Evolutionary conservation across 2,888 invertebrate species (phyloP), one percentile per base, ranked within the genome.

Genomic region (Dryomyza anilis): DNA sequence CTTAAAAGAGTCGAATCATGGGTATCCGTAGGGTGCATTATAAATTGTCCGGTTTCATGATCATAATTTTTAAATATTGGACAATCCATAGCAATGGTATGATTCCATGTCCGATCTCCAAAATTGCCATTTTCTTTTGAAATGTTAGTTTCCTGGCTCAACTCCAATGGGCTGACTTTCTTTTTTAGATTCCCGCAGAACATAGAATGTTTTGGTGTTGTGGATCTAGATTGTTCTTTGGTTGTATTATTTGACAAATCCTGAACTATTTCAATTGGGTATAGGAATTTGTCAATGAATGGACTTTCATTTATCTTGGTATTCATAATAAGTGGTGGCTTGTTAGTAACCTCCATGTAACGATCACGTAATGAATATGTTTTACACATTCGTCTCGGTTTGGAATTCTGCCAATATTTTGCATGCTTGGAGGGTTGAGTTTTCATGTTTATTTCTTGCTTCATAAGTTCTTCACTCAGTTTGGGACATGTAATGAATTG

Each of bases 401-500:
- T 83, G 25, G 75, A 76, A 23, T 82, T 81, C 60, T 76, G 81
- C 82, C 79, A 84, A 69, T 82, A 82, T 6, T 76, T 75, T 2
- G 79, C 76, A 14, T 81, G 77, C 69, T 82, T 82, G 1, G 72
- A 74, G 16, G 78, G 77, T 57, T 81, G 82, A 21, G 74, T 73
- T 39, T 79, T 79, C 69, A 77, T 70, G 71, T 76, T 82, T 30
- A 82, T 74, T 69, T 78, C 84, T 63, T 77, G 77, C 72, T 78
- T 81, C 84, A 82, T 82, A 59, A 82, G 72, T 33, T 82, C 81
- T 12, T 70, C 74, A 63, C 82, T 82, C 45, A 82, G 70, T 68
- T 80, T 81, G 65, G 83, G 81, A 66, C 76, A 76, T 50, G 72
- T 76, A 29, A 89, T 81, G 86, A 89, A 90, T 71, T 87, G 87